Percentiles rank a stretch among this genome's conserved stretches.
phyloP scores from a whole-genome alignment of 2,113 vertebrate species.

The Pipra filicauda region DNA sequence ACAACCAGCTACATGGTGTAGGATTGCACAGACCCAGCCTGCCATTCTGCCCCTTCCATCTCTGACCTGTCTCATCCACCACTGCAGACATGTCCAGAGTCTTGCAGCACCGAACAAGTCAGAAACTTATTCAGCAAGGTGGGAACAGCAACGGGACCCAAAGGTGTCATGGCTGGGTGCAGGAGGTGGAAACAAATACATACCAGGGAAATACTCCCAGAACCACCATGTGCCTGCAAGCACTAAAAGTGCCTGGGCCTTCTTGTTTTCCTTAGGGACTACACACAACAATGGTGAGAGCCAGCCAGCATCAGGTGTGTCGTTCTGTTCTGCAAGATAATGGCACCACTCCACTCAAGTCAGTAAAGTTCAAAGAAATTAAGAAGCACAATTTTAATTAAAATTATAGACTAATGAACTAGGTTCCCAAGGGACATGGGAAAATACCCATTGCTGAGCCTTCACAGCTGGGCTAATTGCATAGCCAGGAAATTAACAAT shows the following conservation, averaged over 20 bases:
- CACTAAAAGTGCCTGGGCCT: not conserved
- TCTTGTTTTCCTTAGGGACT: not conserved
- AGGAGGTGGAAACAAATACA: accelerated
- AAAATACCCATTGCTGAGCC: not conserved
- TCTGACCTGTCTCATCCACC: not conserved
- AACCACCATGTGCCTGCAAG: not conserved
- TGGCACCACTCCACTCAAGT: not conserved
- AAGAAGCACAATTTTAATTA: slow-evolving; percentile 24
- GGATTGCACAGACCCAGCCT: not conserved
- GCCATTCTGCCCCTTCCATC: not conserved
- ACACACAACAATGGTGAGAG: not conserved
- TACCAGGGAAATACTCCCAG: not conserved
- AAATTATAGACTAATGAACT: not conserved
- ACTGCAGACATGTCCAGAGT: accelerated
- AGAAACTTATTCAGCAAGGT: not conserved
- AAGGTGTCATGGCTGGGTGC: not conserved
- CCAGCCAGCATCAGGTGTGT: not conserved
- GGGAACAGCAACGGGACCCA: not conserved
- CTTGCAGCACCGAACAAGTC: not conserved
- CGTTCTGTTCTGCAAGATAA: not conserved
- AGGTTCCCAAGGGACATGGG: not conserved
- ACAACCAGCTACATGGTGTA: accelerated
- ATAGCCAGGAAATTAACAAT: not conserved
- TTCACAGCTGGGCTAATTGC: not conserved
- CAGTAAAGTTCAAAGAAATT: slow-evolving; percentile 22